These are phyloP conservation scores for Pseudochirops cupreus DNA, from an alignment of 2,797 vertebrate species.

Conservation along the genomic window DNA sequence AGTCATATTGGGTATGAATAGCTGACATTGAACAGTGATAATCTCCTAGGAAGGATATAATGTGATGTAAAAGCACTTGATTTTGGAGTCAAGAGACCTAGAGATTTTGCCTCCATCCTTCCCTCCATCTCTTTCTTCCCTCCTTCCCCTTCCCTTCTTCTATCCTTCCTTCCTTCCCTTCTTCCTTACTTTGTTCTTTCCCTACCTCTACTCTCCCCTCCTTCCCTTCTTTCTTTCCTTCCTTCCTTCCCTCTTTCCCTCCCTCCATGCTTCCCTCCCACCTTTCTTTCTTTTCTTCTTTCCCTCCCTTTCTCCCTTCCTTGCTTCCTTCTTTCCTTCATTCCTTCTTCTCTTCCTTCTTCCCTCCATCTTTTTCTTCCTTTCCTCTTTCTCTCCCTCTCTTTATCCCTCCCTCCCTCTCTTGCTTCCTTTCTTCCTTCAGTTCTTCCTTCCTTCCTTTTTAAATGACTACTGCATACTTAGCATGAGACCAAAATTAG, in stretches of 20 bases:
- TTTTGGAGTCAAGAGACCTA: neutral
- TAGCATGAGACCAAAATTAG: neutral
- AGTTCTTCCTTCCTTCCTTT: neutral
- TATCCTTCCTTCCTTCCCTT: too few species aligned
- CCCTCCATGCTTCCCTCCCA: too few species aligned
- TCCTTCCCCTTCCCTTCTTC: neutral
- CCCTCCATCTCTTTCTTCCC: neutral
- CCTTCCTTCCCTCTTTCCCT: too few species aligned
- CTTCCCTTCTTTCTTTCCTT: too few species aligned
- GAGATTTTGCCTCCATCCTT: neutral
- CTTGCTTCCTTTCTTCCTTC: neutral
- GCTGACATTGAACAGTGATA: neutral
- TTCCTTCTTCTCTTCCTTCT: too few species aligned
- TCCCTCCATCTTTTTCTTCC: too few species aligned
- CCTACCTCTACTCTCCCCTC: too few species aligned
- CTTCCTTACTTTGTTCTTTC: too few species aligned
- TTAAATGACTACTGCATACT: neutral
- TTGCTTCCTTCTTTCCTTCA: too few species aligned
- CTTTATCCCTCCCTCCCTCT: rapidly evolving
- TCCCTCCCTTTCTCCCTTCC: too few species aligned
- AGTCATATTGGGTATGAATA: neutral
- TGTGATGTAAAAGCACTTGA: neutral
- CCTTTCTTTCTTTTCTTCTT: too few species aligned
- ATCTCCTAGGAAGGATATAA: neutral
- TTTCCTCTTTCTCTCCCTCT: neutral